phyloP scores from a whole-genome alignment of 2,113 vertebrate genomes.

The Oreochromis tanganicae region DNA sequence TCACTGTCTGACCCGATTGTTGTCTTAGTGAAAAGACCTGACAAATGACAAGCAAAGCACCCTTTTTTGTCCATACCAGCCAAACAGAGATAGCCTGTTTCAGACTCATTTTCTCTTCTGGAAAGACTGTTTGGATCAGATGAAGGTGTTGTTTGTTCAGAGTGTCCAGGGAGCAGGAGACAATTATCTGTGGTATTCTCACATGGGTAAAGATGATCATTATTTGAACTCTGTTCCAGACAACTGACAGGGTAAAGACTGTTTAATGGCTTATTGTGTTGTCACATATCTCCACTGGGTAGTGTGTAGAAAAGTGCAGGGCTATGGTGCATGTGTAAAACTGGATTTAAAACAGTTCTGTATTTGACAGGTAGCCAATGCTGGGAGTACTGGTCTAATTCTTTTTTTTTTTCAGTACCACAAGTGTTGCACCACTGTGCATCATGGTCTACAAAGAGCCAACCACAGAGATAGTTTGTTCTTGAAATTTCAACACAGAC shows the following conservation, averaged over 20 bases:
- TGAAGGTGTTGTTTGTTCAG: neutral
- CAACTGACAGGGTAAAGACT: neutral
- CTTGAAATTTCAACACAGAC: neutral
- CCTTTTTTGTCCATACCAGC: neutral
- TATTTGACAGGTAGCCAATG: neutral
- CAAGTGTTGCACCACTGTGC: neutral
- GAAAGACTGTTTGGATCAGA: neutral
- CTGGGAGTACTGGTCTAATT: neutral
- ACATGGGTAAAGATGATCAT: neutral
- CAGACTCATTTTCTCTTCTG: neutral
- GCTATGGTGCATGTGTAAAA: neutral
- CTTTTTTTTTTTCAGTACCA: neutral
- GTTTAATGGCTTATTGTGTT: neutral
- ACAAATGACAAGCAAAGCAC: neutral
- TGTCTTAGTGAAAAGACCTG: slow-evolving; percentile 20
- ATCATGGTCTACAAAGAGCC: neutral
- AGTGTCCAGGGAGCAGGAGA: neutral
- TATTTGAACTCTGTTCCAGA: neutral
- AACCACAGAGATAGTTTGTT: neutral
- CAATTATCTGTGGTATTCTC: neutral
- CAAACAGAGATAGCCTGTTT: neutral
- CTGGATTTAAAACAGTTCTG: neutral
- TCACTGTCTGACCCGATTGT: slow-evolving; percentile 32
- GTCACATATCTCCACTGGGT: neutral
- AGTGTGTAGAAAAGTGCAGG: neutral